Conservation (phyloP, 2,113 vertebrate species). For the Dicentrarchus labrax region DNA sequence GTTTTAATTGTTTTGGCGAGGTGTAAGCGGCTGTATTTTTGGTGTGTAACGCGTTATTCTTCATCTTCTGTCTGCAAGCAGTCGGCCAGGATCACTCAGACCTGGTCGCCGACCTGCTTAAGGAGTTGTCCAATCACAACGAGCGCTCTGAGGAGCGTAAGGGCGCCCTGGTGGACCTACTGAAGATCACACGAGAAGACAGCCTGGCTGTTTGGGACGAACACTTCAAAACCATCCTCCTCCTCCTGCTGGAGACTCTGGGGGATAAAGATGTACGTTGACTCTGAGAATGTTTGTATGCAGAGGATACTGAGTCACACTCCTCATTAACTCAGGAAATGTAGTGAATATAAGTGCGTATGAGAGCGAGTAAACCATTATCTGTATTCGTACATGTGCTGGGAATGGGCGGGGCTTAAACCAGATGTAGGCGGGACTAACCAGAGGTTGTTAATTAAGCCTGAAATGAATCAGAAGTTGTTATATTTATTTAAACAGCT, state of each 20-base stretch:
- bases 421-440: no score
- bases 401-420: no score
- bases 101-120: slow-evolving; percentile 96
- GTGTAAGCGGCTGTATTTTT: background rate
- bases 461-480: no score
- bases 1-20: background rate
- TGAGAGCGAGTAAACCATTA: no score
- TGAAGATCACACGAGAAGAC: slow-evolving; percentile 97
- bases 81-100: slow-evolving; percentile 93
- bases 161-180: slow-evolving; percentile 93
- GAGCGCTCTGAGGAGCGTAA: slow-evolving; percentile 96
- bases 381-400: no score
- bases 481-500: no score
- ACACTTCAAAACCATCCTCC: slow-evolving; percentile 98
- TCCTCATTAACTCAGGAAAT: background rate
- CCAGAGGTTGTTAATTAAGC: no score
- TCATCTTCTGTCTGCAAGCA: slow-evolving; percentile 63
- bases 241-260: slow-evolving; percentile 95
- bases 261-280: slow-evolving; percentile 94
- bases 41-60: background rate
- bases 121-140: slow-evolving; percentile 98
- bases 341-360: background rate
- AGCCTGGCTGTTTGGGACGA: slow-evolving; percentile 97
- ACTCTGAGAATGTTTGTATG: background rate
- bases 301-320: background rate